Evolutionary conservation across 2,888 invertebrate genomes (phyloP), one percentile per base, ranked within the genome.

Genomic region (Lymantria dispar): DNA sequence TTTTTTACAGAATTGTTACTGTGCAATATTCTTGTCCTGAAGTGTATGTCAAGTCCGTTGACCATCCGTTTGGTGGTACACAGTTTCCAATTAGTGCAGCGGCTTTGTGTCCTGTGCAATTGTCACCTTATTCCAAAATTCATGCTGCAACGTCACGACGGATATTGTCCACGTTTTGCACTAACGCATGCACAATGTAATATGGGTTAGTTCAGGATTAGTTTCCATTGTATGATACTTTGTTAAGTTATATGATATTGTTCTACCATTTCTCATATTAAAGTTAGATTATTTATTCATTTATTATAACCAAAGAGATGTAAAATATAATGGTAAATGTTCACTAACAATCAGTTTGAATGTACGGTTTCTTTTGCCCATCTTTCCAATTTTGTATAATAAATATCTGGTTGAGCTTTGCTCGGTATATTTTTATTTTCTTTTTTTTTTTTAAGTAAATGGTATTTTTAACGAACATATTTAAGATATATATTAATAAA

Each of bases 21-120:
- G 38, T 50, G 42, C 13, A 33, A 33, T 33, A 33, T 33, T 52
- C 31, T 36, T 67, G 71, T 58, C 68, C 58, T 0, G 31, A 49
- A 70, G 50, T 77, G 69, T 60, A 73, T 51, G 58, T 65, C 65
- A 63, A 56, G 58, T 53, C 47, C 65, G 76, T 74, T 80, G 79
- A 76, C 78, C 80, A 71, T 68, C 73, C 70, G 74, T 72, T 72
- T 64, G 67, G 68, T 60, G 64, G 62, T 67, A 69, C 63, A 70
- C 74, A 75, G 80, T 76, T 78, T 78, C 83, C 85, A 86, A 86
- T 85, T 86, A 86, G 83, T 66, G 71, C 58, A 49, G 53, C 55
- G 58, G 78, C 76, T 78, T 83, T 82, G 77, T 78, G 62, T 71
- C 72, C 66, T 50, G 50, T 13, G 45, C 53, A 64, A 67, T 68